Evolutionary conservation across 2,888 invertebrate species (phyloP), one percentile per base, ranked within the genome.

Genomic region (Falcaria lacertinaria): DNA sequence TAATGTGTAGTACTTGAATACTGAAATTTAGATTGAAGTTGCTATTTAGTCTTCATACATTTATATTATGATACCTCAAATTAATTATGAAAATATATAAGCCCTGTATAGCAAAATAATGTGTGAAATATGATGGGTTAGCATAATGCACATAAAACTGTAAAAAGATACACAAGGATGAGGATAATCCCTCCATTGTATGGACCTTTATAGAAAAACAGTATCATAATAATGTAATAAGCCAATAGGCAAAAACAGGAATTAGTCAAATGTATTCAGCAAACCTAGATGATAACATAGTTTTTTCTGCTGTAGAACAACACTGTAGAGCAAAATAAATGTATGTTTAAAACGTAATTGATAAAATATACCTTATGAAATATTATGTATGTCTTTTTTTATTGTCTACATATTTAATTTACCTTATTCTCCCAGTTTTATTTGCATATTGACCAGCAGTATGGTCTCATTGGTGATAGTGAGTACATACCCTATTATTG

Each of bases 271-370:
- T 22, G 5, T 22, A 36, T 14, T 19, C 22, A 13, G 14, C 22
- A 22, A 22, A 36, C n/a, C n/a, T n/a, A n/a, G 13, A 36, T 66
- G 43, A 63, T 11, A 65, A 70, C 56, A 37, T 69, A 65, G 68
- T 63, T 68, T 74, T 74, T 80, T 77, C 77, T 73, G 80, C 77
- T 74, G 77, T 82, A 83, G 84, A 72, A 69, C 63, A 70, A 73
- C 66, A 77, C 65, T 71, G 76, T 86, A 85, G 84, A 74, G 70
- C 72, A 80, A 81, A 56, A 72, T 68, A 64, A 74, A 73, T 80
- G 75, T 79, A 81, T 80, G 74, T 76, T 75, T 78, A 78, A 77
- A 75, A 79, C 80, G 71, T 84, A 80, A 77, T 77, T 76, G 74
- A 83, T 75, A 80, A 83, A 28, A 81, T 80, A 83, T 78, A 81